phyloP scores from a whole-genome alignment of 30 jellyfish, hydroid and myxozoan genomes.

The Cassiopea andromeda region DNA sequence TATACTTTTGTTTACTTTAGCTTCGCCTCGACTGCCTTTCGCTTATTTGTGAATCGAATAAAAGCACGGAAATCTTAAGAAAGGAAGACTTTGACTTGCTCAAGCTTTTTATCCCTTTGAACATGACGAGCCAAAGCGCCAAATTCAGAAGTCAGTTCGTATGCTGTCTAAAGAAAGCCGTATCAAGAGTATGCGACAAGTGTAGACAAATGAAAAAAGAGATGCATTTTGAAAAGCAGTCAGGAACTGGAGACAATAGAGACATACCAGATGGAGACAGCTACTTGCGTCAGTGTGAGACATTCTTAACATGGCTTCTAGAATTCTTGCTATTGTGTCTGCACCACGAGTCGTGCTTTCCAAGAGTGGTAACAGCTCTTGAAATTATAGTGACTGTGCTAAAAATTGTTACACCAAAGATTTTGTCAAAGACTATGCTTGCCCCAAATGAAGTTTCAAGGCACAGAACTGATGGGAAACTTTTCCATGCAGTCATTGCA shows the following conservation, averaged over 20 bases:
- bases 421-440: neutral
- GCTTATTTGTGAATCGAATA: conserved; percentile 77
- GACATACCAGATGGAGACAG: neutral
- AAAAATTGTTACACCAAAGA: neutral
- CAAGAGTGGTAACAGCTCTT: conserved; percentile 65
- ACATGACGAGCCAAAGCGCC: conserved; percentile 87
- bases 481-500: neutral
- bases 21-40: conserved; percentile 81
- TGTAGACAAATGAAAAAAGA: conserved; percentile 10
- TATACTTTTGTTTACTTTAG: conserved; percentile 16
- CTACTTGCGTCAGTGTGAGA: conserved; percentile 3
- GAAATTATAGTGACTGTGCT: conserved; percentile 31
- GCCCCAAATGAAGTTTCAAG: neutral
- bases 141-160: conserved; percentile 74
- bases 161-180: conserved; percentile 57
- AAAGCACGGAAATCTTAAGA: conserved; percentile 74
- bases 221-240: neutral
- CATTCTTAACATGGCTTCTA: conserved; percentile 72
- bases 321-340: conserved; percentile 42
- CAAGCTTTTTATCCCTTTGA: conserved; percentile 62
- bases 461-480: neutral
- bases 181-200: conserved; percentile 59
- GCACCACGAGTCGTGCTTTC: conserved; percentile 55
- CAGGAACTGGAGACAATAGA: neutral
- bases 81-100: conserved; percentile 70